Evolutionary conservation across 2,113 vertebrate genomes (phyloP), one percentile per base, ranked within the genome.

Genomic region (Numida meleagris): DNA sequence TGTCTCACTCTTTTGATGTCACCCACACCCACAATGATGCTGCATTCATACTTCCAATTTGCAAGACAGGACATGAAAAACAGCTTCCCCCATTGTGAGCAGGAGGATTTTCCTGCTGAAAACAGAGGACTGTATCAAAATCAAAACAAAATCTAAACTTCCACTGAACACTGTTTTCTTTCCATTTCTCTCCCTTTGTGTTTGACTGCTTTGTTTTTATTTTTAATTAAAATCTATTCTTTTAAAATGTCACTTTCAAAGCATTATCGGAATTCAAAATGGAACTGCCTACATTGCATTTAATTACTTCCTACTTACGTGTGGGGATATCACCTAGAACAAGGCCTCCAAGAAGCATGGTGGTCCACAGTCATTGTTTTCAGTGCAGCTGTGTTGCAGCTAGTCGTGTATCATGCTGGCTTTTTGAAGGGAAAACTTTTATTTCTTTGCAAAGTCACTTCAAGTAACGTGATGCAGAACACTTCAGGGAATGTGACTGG

Each of bases 41-140:
- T 85, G 23, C 48, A 70, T 72, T 86, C 85, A 68, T 46, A 91
- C 65, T 87, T 80, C 17, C 51, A 89, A 81, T 46, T 74, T 73
- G 67, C 48, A 88, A 89, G 59, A 90, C 59, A 58, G 19, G 24
- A 48, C 24, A 81, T 82, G 66, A 94, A 94, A 90, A 76, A 81
- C 78, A 80, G 42, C 59, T 84, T 93, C 82, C 76, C 66, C 76
- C 38, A 1, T 9, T 62, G 31, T 11, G 34, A 78, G 72, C 42
- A 67, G 87, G 88, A 95, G 58, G 23, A 3, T 89, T 75, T 88
- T 75, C 51, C 71, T 70, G 43, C 14, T 77, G 42, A 62, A 92
- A 92, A 73, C 46, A 88, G 66, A 90, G 19, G 42, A 83, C 63
- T 29, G 9, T 36, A 85, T 80, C 76, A 78, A 91, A 92, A 83